A percentile compares a stretch with the other conserved stretches of the same genome.
Conservation (phyloP, 2,888 invertebrate species). For the Coremacera marginata region DNA sequence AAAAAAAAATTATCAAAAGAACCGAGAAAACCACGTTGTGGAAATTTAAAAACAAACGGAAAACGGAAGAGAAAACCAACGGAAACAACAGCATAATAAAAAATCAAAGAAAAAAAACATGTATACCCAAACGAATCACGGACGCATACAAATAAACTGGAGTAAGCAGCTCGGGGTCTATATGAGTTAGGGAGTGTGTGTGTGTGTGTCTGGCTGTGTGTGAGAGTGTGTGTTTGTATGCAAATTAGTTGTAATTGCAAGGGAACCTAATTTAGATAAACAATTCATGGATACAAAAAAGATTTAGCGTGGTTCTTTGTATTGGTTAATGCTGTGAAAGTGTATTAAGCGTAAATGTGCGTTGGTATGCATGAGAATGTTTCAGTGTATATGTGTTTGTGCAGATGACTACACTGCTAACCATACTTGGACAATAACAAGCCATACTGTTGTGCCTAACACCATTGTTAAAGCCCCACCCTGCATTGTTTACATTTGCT, state of each 20-base stretch:
- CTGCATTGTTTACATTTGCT: too few species aligned
- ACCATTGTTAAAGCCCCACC: too few species aligned
- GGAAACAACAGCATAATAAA: too few species aligned
- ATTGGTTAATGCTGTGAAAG: not conserved
- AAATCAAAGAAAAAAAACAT: too few species aligned
- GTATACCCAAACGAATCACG: too few species aligned
- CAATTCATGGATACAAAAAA: slow-evolving; percentile 45
- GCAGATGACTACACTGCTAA: not conserved
- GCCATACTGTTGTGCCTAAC: too few species aligned
- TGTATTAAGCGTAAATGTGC: not conserved
- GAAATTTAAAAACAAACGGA: too few species aligned
- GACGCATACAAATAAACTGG: too few species aligned
- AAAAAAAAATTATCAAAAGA: too few species aligned
- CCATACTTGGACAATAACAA: too few species aligned
- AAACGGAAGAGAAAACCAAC: too few species aligned
- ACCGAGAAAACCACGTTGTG: too few species aligned
- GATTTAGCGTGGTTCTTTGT: not conserved
- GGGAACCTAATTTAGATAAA: slow-evolving; percentile 47
- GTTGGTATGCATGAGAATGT: not conserved
- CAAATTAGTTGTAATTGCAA: slow-evolving; percentile 26
- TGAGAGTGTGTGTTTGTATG: not conserved
- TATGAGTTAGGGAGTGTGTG: not conserved
- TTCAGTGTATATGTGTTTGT: not conserved
- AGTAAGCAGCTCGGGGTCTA: not conserved
- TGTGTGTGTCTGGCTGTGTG: not conserved